Conservation (phyloP, 2,888 invertebrate species). For the Athalia circularis region DNA sequence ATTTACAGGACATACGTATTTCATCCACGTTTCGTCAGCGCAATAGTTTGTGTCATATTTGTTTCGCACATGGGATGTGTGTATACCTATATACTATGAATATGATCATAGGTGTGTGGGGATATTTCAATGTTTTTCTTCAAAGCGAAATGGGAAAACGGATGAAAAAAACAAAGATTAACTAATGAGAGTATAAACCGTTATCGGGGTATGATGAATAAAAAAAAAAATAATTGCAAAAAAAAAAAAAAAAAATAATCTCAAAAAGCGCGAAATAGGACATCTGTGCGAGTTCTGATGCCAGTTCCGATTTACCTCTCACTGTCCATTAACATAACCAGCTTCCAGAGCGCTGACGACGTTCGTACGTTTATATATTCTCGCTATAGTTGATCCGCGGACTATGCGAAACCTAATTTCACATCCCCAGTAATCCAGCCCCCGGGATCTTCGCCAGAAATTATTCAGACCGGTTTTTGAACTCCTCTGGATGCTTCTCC, state of each 20-base stretch:
- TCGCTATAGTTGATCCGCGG: conserved; percentile 25
- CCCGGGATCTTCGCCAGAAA: conserved; percentile 24
- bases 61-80: conserved; percentile 5
- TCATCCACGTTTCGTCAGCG: conserved; percentile 54
- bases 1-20: conserved; percentile 57
- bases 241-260: too few relatives aligned
- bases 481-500: neutral
- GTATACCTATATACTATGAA: too few relatives aligned
- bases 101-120: too few relatives aligned
- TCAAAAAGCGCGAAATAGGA: too few relatives aligned
- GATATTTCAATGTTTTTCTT: conserved; percentile 59
- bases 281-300: conserved; percentile 43
- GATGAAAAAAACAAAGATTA: neutral
- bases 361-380: conserved; percentile 20
- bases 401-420: conserved; percentile 33
- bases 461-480: conserved; percentile 17
- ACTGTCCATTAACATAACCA: conserved; percentile 28
- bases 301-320: conserved; percentile 54
- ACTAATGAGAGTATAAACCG: too few relatives aligned
- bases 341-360: neutral
- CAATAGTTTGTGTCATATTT: conserved; percentile 54
- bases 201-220: too few relatives aligned
- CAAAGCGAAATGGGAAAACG: conserved; percentile 47
- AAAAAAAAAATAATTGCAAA: conserved; percentile 17
- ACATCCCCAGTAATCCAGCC: neutral